Percentiles rank a stretch among this genome's conserved stretches.
Conservation (phyloP, 2,797 vertebrate genomes). For the Pangasius djambal region DNA sequence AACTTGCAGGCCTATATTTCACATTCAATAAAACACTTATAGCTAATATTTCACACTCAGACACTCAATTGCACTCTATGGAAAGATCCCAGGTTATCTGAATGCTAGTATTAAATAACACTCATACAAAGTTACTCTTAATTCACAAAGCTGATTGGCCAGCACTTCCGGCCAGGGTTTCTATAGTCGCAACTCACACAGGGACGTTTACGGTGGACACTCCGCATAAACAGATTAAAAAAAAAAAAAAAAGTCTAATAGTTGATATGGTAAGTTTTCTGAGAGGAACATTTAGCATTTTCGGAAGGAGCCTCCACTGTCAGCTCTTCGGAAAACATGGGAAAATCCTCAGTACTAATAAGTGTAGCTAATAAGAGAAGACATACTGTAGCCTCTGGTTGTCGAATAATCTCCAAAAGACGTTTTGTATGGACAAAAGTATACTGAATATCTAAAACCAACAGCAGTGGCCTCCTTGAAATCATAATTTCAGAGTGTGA, state of each 20-base stretch:
- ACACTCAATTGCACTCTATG: no score
- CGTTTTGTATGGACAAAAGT: neutral
- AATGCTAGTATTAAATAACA: neutral
- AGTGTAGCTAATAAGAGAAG: neutral
- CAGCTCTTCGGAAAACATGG: neutral
- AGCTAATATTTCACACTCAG: neutral
- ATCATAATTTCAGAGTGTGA: neutral
- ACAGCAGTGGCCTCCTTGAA: neutral
- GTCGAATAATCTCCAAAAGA: neutral
- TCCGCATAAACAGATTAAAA: neutral
- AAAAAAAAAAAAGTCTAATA: neutral
- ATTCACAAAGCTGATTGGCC: neutral
- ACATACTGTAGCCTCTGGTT: no score
- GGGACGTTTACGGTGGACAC: neutral
- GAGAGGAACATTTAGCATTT: neutral
- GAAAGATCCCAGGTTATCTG: neutral
- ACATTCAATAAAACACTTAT: constrained; percentile 16
- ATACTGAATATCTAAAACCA: neutral
- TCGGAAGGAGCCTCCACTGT: neutral
- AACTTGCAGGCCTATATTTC: neutral
- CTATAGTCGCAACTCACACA: neutral
- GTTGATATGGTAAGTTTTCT: neutral
- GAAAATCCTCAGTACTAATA: neutral
- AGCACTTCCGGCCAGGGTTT: neutral
- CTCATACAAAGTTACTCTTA: neutral